Evolutionary conservation across 2,113 vertebrate species (phyloP).

Genomic region (Muscicapa adusta): DNA sequence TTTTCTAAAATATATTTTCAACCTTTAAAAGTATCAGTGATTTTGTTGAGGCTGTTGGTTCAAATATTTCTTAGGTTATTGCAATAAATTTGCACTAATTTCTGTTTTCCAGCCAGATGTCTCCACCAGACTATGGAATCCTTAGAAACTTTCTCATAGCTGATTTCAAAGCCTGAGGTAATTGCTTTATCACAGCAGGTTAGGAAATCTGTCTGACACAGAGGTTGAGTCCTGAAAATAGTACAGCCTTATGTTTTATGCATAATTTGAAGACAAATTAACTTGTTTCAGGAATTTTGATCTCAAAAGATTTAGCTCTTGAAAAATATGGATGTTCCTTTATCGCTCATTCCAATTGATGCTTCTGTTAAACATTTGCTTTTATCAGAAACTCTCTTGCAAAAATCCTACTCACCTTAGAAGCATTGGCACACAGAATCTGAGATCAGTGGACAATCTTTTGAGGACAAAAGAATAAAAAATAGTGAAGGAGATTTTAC

Average conservation of each 20-base stretch:
- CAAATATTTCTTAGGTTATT: neutral
- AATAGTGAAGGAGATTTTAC: neutral
- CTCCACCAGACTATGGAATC: slow-evolving; percentile 40
- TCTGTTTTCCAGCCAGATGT: slow-evolving; percentile 37
- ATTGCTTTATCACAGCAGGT: slow-evolving; percentile 41
- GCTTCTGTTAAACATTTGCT: neutral
- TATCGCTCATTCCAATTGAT: neutral
- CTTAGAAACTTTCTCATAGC: neutral
- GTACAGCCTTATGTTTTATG: slow-evolving; percentile 24
- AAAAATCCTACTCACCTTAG: neutral
- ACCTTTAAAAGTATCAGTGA: neutral
- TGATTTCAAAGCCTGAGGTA: slow-evolving; percentile 22
- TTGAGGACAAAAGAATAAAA: neutral
- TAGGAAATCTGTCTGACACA: slow-evolving; percentile 4
- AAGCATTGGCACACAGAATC: neutral
- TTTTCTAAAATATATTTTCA: neutral
- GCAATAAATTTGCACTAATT: slow-evolving; percentile 16
- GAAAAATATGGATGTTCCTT: neutral
- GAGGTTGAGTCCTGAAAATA: slow-evolving; percentile 1
- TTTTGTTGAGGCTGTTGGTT: neutral
- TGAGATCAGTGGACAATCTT: neutral
- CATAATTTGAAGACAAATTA: slow-evolving; percentile 32
- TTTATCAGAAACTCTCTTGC: neutral
- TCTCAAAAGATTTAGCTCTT: neutral
- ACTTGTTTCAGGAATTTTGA: slow-evolving; percentile 9